Evolutionary conservation across 1,140 invertebrate genomes (phyloP).

Genomic region (Aphaenogaster floridana): DNA sequence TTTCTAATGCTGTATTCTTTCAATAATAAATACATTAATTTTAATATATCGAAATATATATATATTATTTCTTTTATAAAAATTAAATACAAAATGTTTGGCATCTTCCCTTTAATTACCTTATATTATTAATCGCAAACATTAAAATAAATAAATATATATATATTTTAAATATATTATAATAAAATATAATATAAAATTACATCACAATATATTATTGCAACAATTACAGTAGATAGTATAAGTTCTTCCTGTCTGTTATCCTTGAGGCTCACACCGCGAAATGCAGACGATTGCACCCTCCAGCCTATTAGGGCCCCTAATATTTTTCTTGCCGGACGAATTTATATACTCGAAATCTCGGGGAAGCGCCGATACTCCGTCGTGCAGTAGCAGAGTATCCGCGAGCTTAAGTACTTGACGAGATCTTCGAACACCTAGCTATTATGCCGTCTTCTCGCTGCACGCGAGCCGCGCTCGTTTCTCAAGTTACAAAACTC

Average conservation of each 20-base stretch:
- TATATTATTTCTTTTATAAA: no score
- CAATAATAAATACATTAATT: no score
- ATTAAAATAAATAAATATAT: background rate
- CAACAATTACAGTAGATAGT: background rate
- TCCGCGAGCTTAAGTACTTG: slow-evolving; percentile 44
- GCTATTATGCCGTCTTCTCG: slow-evolving; percentile 42
- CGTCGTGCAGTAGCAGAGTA: background rate
- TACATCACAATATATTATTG: background rate
- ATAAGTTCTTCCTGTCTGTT: background rate
- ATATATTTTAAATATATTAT: no score
- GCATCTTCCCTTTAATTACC: no score
- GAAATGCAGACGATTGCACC: background rate
- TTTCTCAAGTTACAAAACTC: slow-evolving; percentile 81
- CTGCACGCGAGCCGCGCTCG: slow-evolving; percentile 68
- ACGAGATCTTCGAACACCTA: slow-evolving; percentile 66
- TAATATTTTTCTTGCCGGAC: background rate
- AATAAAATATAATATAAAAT: background rate
- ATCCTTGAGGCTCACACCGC: background rate
- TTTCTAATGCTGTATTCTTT: no score
- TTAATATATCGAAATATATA: no score
- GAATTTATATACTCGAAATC: slow-evolving; percentile 23
- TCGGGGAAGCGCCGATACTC: background rate
- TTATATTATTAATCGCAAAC: background rate
- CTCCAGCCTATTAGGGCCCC: background rate
- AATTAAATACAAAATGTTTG: no score